Percentiles rank a stretch among this genome's conserved stretches.
Evolutionary conservation across 1,140 invertebrate genomes (phyloP).

Genomic region (Cydia fagiglandana): DNA sequence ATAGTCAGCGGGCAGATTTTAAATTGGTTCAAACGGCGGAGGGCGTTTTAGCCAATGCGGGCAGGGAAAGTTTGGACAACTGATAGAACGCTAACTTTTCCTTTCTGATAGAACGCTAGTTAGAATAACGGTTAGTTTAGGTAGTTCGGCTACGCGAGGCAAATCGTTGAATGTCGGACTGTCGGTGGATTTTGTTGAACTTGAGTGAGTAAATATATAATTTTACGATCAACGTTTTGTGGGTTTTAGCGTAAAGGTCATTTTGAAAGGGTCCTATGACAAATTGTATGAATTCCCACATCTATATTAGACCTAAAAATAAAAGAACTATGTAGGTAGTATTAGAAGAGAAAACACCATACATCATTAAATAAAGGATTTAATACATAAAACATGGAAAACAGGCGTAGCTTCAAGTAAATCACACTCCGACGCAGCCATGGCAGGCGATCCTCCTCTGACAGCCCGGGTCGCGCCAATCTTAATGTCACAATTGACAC

Average conservation of each 20-base stretch:
- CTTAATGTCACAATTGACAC: too few relatives aligned
- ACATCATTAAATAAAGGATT: too few relatives aligned
- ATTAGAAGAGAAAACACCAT: too few relatives aligned
- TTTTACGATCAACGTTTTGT: not conserved
- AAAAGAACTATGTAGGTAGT: too few relatives aligned
- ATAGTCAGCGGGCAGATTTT: not conserved
- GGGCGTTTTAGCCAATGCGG: constrained; percentile 17
- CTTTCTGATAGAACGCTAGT: constrained; percentile 27
- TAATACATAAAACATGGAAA: too few relatives aligned
- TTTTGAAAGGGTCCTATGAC: not conserved
- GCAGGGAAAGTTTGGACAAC: constrained; percentile 27
- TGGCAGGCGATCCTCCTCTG: too few relatives aligned
- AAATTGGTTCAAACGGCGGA: constrained; percentile 8
- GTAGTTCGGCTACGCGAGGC: not conserved
- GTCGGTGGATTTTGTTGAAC: not conserved
- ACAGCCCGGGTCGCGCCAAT: too few relatives aligned
- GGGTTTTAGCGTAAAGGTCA: not conserved
- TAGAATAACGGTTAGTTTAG: constrained; percentile 17
- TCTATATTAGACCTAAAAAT: too few relatives aligned
- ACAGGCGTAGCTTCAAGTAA: too few relatives aligned
- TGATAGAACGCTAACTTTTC: constrained; percentile 20
- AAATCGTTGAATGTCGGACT: not conserved
- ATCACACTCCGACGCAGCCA: too few relatives aligned
- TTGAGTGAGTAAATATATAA: not conserved
- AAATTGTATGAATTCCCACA: too few relatives aligned